Evolutionary conservation across 2,113 vertebrate genomes (phyloP).

Genomic region (Synodontis membranacea): DNA sequence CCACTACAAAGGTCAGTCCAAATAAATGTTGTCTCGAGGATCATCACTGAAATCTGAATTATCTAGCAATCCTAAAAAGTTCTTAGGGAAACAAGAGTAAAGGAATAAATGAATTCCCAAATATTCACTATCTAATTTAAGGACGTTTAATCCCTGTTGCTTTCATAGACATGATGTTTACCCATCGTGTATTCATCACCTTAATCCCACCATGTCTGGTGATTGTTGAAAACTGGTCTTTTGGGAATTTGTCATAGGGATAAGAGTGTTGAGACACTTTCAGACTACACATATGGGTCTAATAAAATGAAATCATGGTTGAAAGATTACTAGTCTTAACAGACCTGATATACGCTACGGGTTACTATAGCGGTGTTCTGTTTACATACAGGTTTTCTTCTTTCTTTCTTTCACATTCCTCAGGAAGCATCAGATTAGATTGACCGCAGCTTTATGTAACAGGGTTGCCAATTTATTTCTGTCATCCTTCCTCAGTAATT

Average conservation of each 20-base stretch:
- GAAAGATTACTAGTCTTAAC: neutral
- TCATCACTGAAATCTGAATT: neutral
- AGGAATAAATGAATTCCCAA: neutral
- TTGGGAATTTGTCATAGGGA: neutral
- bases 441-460: neutral
- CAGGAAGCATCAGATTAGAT: neutral
- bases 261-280: neutral
- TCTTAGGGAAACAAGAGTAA: neutral
- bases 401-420: neutral
- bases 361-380: too few species aligned
- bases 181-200: neutral
- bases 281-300: neutral
- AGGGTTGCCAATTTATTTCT: neutral
- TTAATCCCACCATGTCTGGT: neutral
- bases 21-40: slow-evolving; percentile 9
- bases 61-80: neutral
- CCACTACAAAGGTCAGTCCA: slow-evolving; percentile 4
- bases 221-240: neutral
- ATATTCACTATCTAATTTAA: neutral
- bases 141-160: neutral
- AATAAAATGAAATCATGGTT: neutral
- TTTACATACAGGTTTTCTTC: neutral
- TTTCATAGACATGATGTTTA: neutral
- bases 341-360: too few species aligned
- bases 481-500: neutral